Evolutionary conservation across 2,888 invertebrate species (phyloP), one percentile per base, ranked within the genome.

Genomic region (Diogma glabrata): DNA sequence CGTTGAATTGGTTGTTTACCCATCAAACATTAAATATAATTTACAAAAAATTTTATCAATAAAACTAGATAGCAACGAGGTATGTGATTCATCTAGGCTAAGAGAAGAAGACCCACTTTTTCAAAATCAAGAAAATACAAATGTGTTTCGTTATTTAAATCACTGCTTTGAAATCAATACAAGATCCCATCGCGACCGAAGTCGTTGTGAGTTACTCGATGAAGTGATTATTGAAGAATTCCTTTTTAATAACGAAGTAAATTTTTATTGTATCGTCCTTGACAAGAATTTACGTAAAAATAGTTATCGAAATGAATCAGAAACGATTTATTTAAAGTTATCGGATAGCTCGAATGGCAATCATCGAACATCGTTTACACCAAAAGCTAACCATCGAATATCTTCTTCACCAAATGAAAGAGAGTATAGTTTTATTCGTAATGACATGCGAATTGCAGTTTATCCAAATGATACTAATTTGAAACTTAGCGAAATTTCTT

Each of bases 151-250:
- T 7, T 43, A 22, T 12, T 22, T 43, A 12, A 43, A 43, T 8
- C 20, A 14, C n/a, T 43, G 43, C 23, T 43, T 43, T 14, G 43
- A 43, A 14, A 43, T 43, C 14, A 23, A 8, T 8, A 22, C 43
- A 22, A 20, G 43, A 14, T 20, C 12, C 6, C 43, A 43, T 8
- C 43, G 43, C n/a, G 43, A 43, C 20, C 43, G 43, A 3, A 43
- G 23, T 5, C 12, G 23, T 7, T 43, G 43, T 9, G 43, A 43
- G 23, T 2, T 3, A 14, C 43, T 43, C 3, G 43, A 43, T 4
- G 43, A 43, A 43, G 43, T 43, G n/a, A 43, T 43, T 6, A 23
- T 43, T 2, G 43, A 43, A 12, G 43, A 43, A 43, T 22, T 43
- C 6, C 20, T 14, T 22, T 43, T 43, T 9, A 43, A 43, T 9